Evolutionary conservation across 2,797 vertebrate species (phyloP).

Genomic region (Pangasius krempfi): DNA sequence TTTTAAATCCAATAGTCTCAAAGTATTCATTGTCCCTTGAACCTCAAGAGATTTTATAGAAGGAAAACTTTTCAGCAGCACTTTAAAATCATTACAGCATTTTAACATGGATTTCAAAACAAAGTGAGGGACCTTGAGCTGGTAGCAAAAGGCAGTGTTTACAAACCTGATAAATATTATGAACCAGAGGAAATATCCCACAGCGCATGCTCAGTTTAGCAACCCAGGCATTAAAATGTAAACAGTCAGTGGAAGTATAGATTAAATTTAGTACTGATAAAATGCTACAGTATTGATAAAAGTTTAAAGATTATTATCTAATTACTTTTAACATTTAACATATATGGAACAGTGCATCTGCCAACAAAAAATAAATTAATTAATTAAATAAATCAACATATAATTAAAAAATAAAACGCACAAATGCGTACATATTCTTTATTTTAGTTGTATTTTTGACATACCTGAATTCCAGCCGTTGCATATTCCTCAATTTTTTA

Average conservation of each 20-base stretch:
- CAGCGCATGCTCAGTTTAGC: not conserved
- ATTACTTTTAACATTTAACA: not conserved
- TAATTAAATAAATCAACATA: not conserved
- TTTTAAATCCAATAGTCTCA: not conserved
- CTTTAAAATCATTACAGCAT: not conserved
- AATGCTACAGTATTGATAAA: not conserved
- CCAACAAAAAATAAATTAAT: too few relatives aligned
- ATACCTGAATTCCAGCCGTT: not conserved
- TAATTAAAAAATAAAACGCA: not conserved
- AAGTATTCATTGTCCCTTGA: not conserved
- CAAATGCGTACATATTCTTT: not conserved
- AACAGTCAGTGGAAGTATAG: not conserved
- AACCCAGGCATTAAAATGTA: not conserved
- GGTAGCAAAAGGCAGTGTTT: not conserved
- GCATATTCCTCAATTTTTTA: not conserved
- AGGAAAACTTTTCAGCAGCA: not conserved
- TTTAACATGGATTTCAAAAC: not conserved
- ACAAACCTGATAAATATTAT: not conserved
- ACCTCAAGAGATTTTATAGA: not conserved
- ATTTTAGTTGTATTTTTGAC: not conserved
- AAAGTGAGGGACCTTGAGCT: not conserved
- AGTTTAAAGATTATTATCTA: not conserved
- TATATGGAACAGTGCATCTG: not conserved
- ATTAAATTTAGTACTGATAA: not conserved
- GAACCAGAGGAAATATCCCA: not conserved